Percentiles rank a stretch among this genome's conserved stretches.
phyloP scores from a whole-genome alignment of 2,113 vertebrate genomes.

The Lagopus leucura region DNA sequence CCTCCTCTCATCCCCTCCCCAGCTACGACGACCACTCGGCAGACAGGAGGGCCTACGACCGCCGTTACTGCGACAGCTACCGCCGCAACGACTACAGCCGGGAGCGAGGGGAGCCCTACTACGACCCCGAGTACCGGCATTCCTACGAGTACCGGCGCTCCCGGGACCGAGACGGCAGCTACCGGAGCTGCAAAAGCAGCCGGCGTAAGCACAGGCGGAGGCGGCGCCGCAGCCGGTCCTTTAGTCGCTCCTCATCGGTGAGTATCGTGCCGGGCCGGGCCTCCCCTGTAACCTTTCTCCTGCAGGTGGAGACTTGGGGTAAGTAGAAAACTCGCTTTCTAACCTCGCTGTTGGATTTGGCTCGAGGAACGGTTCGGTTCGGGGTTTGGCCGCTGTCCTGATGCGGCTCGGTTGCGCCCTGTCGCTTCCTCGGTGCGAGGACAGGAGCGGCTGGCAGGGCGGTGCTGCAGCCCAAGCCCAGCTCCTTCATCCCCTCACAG shows the following conservation, averaged over 20 bases:
- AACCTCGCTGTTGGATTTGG: neutral
- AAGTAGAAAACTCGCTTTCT: constrained; percentile 63
- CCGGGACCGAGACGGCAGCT: constrained; percentile 85
- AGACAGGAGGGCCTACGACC: constrained; percentile 87
- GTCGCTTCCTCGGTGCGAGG: neutral
- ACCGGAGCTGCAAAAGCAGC: constrained; percentile 91
- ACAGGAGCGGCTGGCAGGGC: neutral
- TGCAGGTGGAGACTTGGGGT: constrained; percentile 62
- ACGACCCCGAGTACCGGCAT: constrained; percentile 83
- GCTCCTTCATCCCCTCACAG: neutral
- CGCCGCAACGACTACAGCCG: constrained; percentile 88
- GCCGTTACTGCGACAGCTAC: constrained; percentile 90
- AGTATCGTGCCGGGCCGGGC: constrained; percentile 77
- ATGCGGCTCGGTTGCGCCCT: neutral
- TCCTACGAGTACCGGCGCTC: constrained; percentile 88
- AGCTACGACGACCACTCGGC: constrained; percentile 90
- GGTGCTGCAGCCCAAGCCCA: neutral
- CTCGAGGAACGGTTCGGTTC: neutral
- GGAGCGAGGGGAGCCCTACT: constrained; percentile 86
- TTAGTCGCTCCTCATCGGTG: constrained; percentile 99
- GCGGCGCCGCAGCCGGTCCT: constrained; percentile 95
- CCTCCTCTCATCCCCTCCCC: neutral
- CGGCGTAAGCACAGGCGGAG: constrained; percentile 96
- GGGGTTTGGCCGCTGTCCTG: neutral
- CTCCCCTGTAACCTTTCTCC: constrained; percentile 63